Evolutionary conservation across 2,113 vertebrate genomes (phyloP).

Genomic region (Dunckerocampus dactyliophorus): DNA sequence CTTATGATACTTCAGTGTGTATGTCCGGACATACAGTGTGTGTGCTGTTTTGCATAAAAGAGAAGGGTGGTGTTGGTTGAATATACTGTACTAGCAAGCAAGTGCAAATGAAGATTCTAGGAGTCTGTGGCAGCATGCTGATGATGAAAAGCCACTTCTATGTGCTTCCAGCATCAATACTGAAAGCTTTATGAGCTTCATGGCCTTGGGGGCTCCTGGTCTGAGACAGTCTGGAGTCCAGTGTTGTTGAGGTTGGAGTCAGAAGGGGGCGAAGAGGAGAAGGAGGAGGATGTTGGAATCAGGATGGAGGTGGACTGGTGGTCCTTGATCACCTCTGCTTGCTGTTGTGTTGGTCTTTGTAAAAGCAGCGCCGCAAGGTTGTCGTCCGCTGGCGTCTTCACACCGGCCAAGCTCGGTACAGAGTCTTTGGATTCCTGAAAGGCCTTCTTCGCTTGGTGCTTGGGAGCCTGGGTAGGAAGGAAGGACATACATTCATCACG

Average conservation of each 20-base stretch:
- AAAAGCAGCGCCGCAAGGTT: constrained; percentile 79
- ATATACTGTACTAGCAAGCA: constrained; percentile 42
- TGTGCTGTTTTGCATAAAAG: not conserved
- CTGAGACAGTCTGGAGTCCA: constrained; percentile 85
- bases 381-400: constrained; percentile 78
- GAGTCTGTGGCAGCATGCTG: constrained; percentile 59
- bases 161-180: constrained; percentile 46
- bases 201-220: constrained; percentile 85
- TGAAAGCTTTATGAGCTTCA: constrained; percentile 70
- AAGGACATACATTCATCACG: no score
- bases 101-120: constrained; percentile 48
- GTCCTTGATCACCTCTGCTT: constrained; percentile 57
- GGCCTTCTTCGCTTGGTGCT: constrained; percentile 77
- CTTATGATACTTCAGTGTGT: not conserved
- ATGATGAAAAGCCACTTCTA: constrained; percentile 45
- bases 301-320: constrained; percentile 77
- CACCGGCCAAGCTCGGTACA: constrained; percentile 72
- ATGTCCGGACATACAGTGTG: not conserved
- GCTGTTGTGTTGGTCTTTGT: constrained; percentile 59
- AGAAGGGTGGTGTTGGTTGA: not conserved
- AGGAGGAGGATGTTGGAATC: constrained; percentile 79
- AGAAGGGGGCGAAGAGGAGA: constrained; percentile 79
- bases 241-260: constrained; percentile 75
- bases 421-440: constrained; percentile 90
- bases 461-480: constrained; percentile 73